Evolutionary conservation across 2,888 invertebrate species (phyloP).

Genomic region (Eupithecia abbreviata): DNA sequence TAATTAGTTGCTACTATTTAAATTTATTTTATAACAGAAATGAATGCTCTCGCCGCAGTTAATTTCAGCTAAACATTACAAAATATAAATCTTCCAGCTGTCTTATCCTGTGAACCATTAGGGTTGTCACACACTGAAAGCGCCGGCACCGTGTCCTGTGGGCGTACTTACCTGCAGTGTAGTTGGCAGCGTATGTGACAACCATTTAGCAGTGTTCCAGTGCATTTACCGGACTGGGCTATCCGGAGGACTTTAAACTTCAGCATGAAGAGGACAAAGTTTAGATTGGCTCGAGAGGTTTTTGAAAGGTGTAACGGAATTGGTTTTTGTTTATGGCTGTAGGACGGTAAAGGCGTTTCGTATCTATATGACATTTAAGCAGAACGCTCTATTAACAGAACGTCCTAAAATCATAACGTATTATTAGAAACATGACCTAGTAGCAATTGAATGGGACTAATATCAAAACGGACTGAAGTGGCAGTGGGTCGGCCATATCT

Average conservation of each 20-base stretch:
- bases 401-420: too few species aligned
- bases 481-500: too few species aligned
- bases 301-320: slow-evolving; percentile 1
- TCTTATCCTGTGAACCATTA: slow-evolving; percentile 33
- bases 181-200: slow-evolving; percentile 49
- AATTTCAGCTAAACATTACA: neutral
- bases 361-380: too few species aligned
- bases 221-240: slow-evolving; percentile 42
- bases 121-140: slow-evolving; percentile 38
- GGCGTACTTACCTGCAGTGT: slow-evolving; percentile 53
- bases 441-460: too few species aligned
- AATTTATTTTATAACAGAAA: neutral
- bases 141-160: slow-evolving; percentile 46
- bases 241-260: slow-evolving; percentile 24
- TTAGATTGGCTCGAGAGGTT: slow-evolving; percentile 10
- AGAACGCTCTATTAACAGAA: too few species aligned
- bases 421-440: too few species aligned
- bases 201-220: slow-evolving; percentile 46
- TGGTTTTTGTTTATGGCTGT: neutral
- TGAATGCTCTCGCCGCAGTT: neutral
- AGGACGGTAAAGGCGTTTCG: neutral
- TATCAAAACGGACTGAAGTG: too few species aligned
- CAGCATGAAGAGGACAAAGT: slow-evolving; percentile 19
- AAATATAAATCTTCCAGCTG: slow-evolving; percentile 7
- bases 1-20: neutral